Base-by-base conservation (phyloP, 2,113 vertebrate genomes). In the Aldabrachelys gigantea region DNA sequence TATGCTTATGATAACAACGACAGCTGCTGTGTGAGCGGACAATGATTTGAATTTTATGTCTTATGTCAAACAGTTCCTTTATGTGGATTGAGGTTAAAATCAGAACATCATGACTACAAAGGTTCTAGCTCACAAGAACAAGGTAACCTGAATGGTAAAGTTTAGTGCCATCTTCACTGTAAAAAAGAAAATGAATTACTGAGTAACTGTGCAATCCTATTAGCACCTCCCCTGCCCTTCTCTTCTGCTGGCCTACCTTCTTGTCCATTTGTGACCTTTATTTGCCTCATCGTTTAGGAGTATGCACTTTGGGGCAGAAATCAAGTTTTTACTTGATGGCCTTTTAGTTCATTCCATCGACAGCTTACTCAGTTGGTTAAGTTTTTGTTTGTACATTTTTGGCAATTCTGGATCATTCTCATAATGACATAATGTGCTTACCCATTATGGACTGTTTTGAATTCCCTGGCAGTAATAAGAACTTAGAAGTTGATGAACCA, bases 31-130 rank as follows among this genome's bases (percentile, higher is more conserved):
- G 5, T 1, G 1, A 6, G 13, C 35, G n/a, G 8, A 27, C 22
- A 38, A 12, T 31, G 44, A 24, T 31, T 84, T 27, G 7, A 3
- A 10, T 0, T 49, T 44, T 0, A 0, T 1, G 47, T 6, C 75
- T 14, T 11, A 52, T 6, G 10, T 9, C 12, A 53, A 87, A 78
- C 8, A 82, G 85, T 50, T 1, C 16, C n/a, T 69, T 69, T 69
- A n/a, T 25, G 41, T 0, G 82, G 29, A 25, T 31, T 31, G 59
- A 86, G 10, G 41, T 75, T 14, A 29, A 41, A 76, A 69, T 14
- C 38, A n/a, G 81, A 50, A 88, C 7, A 87, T 9, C 29, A 84
- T 50, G 53, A 27, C 47, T 75, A 31, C 54, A 83, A 52, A 53
- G 38, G 44, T 3, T 78, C 29, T 76, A 82, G 50, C 50, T 85